Base-by-base conservation (phyloP, 2,113 vertebrate species). In the Prunella himalayana region DNA sequence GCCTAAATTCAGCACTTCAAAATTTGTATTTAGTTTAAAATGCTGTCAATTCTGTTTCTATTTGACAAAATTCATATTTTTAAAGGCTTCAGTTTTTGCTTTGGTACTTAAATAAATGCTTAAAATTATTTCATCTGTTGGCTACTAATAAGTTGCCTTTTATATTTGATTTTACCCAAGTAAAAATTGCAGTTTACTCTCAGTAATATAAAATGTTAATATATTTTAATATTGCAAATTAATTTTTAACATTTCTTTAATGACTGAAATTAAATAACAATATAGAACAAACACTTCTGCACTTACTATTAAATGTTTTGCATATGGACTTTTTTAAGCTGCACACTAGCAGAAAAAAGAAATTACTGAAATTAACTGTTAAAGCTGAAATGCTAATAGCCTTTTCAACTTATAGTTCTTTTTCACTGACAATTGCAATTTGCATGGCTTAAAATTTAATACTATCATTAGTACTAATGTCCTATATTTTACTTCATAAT, bases 381-480 rank as follows among this genome's bases (percentile, higher is more conserved):
- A 97, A 91, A 95, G 79, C 81, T 96, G 92, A 96, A 96, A 94
- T 69, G 68, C 50, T 96, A 95, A 94, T 93, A 88, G 88, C 79
- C 92, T 83, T 97, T 97, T 97, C 90, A 91, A 93, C 96, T 96
- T 97, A 93, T 63, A 96, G 92, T 51, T 97, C 94, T 97, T 96
- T 97, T 96, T 95, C 94, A 83, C 77, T 97, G 94, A 98, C 90
- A 96, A 97, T 97, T 95, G 97, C 97, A 92, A 97, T 96, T 96
- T 97, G 84, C 95, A 96, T 94, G 92, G 85, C 93, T 97, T 97
- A 97, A 97, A 96, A 92, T 95, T 96, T 98, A 98, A 97, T 97
- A 94, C 93, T 95, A 92, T 94, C 92, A 97, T 97, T 97, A 97
- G 88, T 93, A 89, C 51, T 95, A 96, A 97, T 95, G 89, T 94